Evolutionary conservation across 1,140 invertebrate species (phyloP), one percentile per base, ranked within the genome.

Genomic region (Pseudomyrmex gracilis): DNA sequence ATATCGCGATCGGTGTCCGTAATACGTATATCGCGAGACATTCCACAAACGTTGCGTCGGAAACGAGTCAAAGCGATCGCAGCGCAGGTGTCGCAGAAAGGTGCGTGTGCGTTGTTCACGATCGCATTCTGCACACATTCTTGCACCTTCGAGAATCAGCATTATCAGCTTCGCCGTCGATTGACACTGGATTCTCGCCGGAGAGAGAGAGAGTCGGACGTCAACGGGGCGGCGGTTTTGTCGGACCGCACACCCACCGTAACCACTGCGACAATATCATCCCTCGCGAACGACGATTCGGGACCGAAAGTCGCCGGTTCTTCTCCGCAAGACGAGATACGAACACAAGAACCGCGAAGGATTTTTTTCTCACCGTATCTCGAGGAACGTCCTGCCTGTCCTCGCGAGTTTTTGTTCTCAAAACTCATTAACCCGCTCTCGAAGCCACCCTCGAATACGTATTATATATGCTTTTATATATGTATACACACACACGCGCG

Each of bases 261-360:
- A 60, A 60, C 15, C 17, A 73, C 17, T 60, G 43, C 43, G 57
- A 47, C 43, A 74, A 12, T 61, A 17, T 55, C 68, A 55, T 8
- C 43, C 2, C 58, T 58, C 57, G n/a, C 13, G 17, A 76, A 13
- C 71, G 55, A 34, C 20, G 49, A 47, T 10, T 9, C 2, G 22
- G n/a, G 64, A 17, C 24, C 73, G 73, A 24, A 77, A 77, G 61
- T 67, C 22, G n/a, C n/a, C 49, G 47, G 45, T 34, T n/a, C 24
- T 13, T 13, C 1, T 34, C 22, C 45, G 8, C 22, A 24, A 17
- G 51, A 51, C 10, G 12, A 22, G 49, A 34, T 47, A 22, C 22
- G 1, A 53, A 43, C 12, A 9, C 22, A 0, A 4, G 13, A 10
- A 15, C 13, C 15, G n/a, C 73, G 22, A 34, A 15, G 3, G 22